A percentile compares a stretch with the other conserved stretches of the same genome.
Evolutionary conservation across 2,113 vertebrate species (phyloP).

Genomic region (Merops nubicus): DNA sequence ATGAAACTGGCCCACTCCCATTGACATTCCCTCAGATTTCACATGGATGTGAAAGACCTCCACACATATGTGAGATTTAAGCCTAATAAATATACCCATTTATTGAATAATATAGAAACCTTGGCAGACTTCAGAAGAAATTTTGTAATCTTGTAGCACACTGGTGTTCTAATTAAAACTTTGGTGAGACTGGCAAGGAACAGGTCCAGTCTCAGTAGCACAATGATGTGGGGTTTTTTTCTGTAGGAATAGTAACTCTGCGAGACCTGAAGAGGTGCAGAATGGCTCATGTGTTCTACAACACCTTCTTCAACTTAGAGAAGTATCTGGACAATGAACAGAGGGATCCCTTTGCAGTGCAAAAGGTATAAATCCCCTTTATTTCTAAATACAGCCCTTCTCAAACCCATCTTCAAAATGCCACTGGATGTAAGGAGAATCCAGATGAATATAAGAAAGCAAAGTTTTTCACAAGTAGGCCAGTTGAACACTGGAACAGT

Average conservation of each 20-base stretch:
- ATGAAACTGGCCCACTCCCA: neutral
- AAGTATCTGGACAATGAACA: conserved; percentile 99
- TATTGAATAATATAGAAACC: neutral
- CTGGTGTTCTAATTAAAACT: neutral
- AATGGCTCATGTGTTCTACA: conserved; percentile 97
- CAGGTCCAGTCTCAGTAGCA: neutral
- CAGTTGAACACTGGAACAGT: neutral
- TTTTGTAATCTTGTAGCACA: neutral
- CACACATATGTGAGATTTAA: neutral
- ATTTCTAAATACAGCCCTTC: neutral
- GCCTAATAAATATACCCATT: neutral
- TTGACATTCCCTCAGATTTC: neutral
- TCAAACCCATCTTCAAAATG: neutral
- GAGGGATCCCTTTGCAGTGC: conserved; percentile 97
- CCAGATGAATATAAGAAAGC: neutral
- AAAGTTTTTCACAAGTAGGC: neutral
- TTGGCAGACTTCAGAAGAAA: neutral
- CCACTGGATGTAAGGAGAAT: neutral
- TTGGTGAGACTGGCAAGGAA: neutral
- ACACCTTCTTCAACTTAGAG: conserved; percentile 99
- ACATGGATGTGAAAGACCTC: neutral
- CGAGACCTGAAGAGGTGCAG: conserved; percentile 92
- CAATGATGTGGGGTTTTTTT: neutral
- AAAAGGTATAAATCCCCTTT: conserved; percentile 85
- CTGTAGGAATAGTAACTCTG: conserved; percentile 90